These are phyloP conservation scores for Elysia crispata DNA, from an alignment of 2,888 invertebrate species.

Conservation along the genomic window DNA sequence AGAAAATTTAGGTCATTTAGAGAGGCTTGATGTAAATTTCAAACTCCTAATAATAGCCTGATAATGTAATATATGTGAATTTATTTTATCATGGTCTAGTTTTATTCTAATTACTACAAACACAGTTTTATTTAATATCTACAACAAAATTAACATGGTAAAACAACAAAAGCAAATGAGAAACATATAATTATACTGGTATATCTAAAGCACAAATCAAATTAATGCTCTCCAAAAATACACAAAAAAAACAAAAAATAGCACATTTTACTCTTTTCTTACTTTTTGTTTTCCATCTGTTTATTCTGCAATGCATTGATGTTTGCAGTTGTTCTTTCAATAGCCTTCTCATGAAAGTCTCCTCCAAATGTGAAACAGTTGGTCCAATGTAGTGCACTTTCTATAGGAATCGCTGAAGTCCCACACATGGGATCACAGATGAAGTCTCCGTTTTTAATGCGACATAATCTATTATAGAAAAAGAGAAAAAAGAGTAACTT, in stretches of 20 bases:
- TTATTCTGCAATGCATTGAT: slow-evolving; percentile 69
- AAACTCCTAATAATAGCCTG: too few species aligned
- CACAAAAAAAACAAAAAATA: background rate
- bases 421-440: slow-evolving; percentile 83
- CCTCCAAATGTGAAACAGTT: slow-evolving; percentile 79
- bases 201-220: too few species aligned
- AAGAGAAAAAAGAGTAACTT: too few species aligned
- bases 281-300: slow-evolving; percentile 56
- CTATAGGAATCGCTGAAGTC: slow-evolving; percentile 82
- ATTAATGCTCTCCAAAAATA: background rate
- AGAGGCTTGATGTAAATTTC: too few species aligned
- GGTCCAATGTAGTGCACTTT: slow-evolving; percentile 79
- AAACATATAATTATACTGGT: too few species aligned
- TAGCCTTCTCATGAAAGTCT: slow-evolving; percentile 79
- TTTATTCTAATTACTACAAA: too few species aligned
- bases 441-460: slow-evolving; percentile 80
- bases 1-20: too few species aligned
- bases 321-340: slow-evolving; percentile 78
- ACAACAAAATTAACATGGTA: too few species aligned
- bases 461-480: slow-evolving; percentile 75
- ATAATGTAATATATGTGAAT: too few species aligned
- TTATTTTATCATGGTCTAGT: too few species aligned
- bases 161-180: too few species aligned
- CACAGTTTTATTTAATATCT: too few species aligned
- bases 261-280: slow-evolving; percentile 49